Evolutionary conservation across 2,797 vertebrate species (phyloP), one percentile per base, ranked within the genome.

Genomic region (Sylvia borin): DNA sequence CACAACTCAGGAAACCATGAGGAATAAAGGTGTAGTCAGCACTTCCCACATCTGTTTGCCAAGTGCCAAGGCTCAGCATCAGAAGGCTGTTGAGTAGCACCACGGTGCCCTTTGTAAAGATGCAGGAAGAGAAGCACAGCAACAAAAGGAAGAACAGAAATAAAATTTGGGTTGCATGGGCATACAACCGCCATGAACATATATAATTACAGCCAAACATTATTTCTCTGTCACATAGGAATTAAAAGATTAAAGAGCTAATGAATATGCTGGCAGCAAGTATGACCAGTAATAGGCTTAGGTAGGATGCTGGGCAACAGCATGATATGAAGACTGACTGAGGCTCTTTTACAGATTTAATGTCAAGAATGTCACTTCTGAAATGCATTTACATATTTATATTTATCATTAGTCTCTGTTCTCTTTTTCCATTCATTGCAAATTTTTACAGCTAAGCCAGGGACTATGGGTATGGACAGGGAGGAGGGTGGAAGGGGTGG

Each of bases 201-300:
- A 70, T 8, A 34, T 26, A 38, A 51, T 64, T 68, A 58, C 26
- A 75, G 43, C 9, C 51, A 90, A 89, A 66, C 3, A 7, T 38
- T 1, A 42, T 53, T 89, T 48, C 20, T 61, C 34, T 34, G 54
- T 55, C 67, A 58, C 8, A 31, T 0, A 53, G 51, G 36, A 85
- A 81, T 94, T 70, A 78, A 83, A 87, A 77, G 76, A 86, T 92
- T 80, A 88, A 82, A 87, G 26, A 91, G 22, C 18, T 78, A 83
- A 76, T 78, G 27, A 92, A 65, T 60, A 88, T 40, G 24, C 60
- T 80, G 36, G 17, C 58, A 94, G 85, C 27, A 90, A 88, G 62
- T 29, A 55, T 40, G 19, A 88, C 10, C 54, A 80, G 47, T 58
- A 86, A 88, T 10, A 90, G 47, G 70, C 79, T 93, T 88, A 94